Evolutionary conservation across 2,113 vertebrate species (phyloP), one percentile per base, ranked within the genome.

Genomic region (Catharus bicknelli): DNA sequence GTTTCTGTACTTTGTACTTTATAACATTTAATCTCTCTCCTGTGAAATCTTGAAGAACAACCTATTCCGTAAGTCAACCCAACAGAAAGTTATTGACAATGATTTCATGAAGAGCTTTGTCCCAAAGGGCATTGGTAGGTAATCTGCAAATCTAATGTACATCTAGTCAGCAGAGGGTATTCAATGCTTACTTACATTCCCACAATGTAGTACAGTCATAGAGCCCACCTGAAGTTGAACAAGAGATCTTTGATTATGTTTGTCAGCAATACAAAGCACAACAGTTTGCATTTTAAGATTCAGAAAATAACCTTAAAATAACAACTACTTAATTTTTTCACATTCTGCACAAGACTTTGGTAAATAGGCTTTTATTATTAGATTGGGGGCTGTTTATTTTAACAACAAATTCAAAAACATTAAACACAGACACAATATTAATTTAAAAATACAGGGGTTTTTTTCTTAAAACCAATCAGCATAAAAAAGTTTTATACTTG

Each of bases 21-120:
- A 80, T 68, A 95, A 84, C 43, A 82, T 68, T 93, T 91, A 88
- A 93, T 86, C 36, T 75, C 59, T 83, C 80, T 88, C 90, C 76
- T 84, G 68, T 0, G 30, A 90, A 90, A 90, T 78, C 48, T 38
- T 45, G 25, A 92, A 78, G 64, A 91, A 83, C 55, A 91, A 67
- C 18, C 16, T 70, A 83, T 81, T 86, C 77, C 18, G 8, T 48
- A 77, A 88, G 64, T 68, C 61, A 87, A 64, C 16, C 36, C 73
- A 90, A 64, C 13, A 75, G 51, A 54, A 80, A 77, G 40, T 83
- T 80, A 86, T 17, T 86, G 80, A 77, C 76, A 88, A 61, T 53
- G 43, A 91, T 68, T 81, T 90, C 77, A 81, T 30, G 16, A 93
- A 78, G 57, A 64, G 26, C 64, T 92, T 86, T 61, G 79, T 78